Conservation (phyloP, 2,113 vertebrate species). For the Lanius ludovicianus region DNA sequence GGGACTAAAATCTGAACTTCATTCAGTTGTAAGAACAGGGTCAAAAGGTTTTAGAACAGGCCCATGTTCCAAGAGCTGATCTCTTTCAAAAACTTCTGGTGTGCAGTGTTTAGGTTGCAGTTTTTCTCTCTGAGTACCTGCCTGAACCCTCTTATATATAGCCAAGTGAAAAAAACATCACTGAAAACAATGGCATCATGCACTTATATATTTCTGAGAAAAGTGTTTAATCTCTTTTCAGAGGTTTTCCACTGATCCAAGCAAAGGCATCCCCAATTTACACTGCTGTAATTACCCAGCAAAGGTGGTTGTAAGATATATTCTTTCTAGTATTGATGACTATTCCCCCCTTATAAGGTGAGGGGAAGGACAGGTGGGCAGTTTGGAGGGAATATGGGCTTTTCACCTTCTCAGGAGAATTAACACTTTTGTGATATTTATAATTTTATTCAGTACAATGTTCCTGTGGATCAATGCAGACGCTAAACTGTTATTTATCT, state of each 20-base stretch:
- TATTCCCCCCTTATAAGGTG: not conserved
- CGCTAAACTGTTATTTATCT: constrained; percentile 66
- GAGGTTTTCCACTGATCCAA: not conserved
- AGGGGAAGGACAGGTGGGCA: not conserved
- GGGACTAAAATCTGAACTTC: not conserved
- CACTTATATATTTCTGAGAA: not conserved
- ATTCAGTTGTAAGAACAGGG: not conserved
- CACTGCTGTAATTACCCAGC: not conserved
- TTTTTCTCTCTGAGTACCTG: not conserved
- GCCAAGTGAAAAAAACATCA: not conserved
- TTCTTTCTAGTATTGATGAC: not conserved
- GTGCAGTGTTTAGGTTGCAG: not conserved
- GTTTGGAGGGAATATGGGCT: not conserved
- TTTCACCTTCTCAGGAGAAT: not conserved
- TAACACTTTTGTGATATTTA: not conserved
- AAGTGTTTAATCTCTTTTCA: not conserved
- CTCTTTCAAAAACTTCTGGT: not conserved
- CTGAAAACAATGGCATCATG: not conserved
- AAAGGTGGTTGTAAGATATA: not conserved
- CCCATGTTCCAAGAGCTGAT: not conserved
- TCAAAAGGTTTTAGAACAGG: not conserved
- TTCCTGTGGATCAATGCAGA: constrained; percentile 46
- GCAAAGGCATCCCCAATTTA: not conserved
- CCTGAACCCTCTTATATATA: not conserved
- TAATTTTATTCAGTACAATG: not conserved